Percentiles rank a stretch among this genome's conserved stretches.
phyloP scores from a whole-genome alignment of 2,797 vertebrate genomes.

The Sebastes oblongus region DNA sequence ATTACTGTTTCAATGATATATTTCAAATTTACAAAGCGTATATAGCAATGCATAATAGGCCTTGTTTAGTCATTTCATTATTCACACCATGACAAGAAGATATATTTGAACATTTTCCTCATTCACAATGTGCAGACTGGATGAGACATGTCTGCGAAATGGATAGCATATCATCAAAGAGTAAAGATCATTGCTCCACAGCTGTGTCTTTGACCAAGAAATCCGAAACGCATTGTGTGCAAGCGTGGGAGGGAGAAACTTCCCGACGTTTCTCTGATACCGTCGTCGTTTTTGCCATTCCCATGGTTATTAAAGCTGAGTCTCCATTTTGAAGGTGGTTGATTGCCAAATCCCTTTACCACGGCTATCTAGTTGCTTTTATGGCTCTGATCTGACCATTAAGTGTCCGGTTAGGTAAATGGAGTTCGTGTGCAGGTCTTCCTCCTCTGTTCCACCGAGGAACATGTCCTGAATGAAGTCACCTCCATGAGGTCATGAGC shows the following conservation, averaged over 20 bases:
- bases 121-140: conserved; percentile 40
- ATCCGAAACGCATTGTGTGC: conserved; percentile 59
- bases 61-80: conserved; percentile 22
- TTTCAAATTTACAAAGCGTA: background rate
- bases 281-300: conserved; percentile 3
- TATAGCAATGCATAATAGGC: background rate
- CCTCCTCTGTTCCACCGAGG: conserved; percentile 46
- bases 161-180: conserved; percentile 46
- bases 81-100: conserved; percentile 3
- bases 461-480: conserved; percentile 77
- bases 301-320: conserved; percentile 9
- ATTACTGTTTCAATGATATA: background rate
- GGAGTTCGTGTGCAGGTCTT: conserved; percentile 40
- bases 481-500: conserved; percentile 77
- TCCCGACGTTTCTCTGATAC: conserved; percentile 17
- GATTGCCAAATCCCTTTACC: conserved; percentile 39
- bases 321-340: conserved; percentile 6
- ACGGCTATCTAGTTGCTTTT: conserved; percentile 40
- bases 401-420: conserved; percentile 49
- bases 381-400: conserved; percentile 39
- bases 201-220: conserved; percentile 61
- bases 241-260: conserved; percentile 31
- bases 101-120: conserved; percentile 23
- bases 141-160: conserved; percentile 49
- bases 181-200: conserved; percentile 42